phyloP scores from a whole-genome alignment of 2,113 vertebrate species.

The Mandrillus leucophaeus region DNA sequence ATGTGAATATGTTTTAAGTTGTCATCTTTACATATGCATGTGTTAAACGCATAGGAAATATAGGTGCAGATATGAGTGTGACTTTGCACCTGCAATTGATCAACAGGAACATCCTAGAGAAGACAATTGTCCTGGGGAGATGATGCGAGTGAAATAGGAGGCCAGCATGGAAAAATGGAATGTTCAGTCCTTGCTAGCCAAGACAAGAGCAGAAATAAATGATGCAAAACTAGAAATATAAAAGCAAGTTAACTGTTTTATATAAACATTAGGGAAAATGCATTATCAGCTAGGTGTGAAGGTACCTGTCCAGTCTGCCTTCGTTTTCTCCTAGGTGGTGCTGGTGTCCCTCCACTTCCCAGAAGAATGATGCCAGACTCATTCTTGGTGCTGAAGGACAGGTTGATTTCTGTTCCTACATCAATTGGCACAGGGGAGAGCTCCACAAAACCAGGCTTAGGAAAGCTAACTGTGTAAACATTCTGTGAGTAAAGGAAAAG shows the following conservation, averaged over 20 bases:
- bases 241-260: not conserved
- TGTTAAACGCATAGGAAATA: not conserved
- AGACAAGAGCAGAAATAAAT: not conserved
- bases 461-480: constrained; percentile 94
- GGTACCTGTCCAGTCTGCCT: constrained; percentile 88
- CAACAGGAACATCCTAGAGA: not conserved
- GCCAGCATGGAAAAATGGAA: not conserved
- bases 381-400: constrained; percentile 96
- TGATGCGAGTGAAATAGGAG: not conserved
- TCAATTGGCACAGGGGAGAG: constrained; percentile 87
- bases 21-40: not conserved
- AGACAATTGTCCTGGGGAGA: not conserved
- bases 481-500: constrained; percentile 86
- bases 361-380: constrained; percentile 94
- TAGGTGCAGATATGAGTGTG: not conserved
- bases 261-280: not conserved
- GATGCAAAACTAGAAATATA: not conserved
- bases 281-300: not conserved
- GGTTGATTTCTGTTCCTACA: constrained; percentile 92
- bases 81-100: not conserved
- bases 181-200: not conserved
- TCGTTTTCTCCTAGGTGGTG: constrained; percentile 88
- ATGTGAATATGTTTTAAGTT: not conserved
- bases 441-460: constrained; percentile 93
- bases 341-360: constrained; percentile 85